Evolutionary conservation across 2,113 vertebrate species (phyloP), one percentile per base, ranked within the genome.

Genomic region (Carollia perspicillata): DNA sequence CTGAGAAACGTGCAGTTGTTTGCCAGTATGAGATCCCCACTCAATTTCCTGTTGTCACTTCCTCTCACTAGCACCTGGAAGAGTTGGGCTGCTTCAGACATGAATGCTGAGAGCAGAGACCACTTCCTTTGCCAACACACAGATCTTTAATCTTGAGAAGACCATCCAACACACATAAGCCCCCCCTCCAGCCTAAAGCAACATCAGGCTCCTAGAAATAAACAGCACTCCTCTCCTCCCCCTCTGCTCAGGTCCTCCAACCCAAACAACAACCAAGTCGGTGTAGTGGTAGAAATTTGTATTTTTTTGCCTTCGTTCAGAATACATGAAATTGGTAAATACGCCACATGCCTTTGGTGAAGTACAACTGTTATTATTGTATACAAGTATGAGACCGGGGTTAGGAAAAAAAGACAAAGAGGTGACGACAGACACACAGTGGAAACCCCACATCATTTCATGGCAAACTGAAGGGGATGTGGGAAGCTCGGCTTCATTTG

Each of bases 301-400:
- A 96, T 92, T 97, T 95, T 55, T 97, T 97, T 87, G 81, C 94
- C 85, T 96, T 94, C 79, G 53, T 93, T 93, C 63, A 84, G 94
- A 96, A 95, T 97, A 97, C 96, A 97, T 92, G 96, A 97, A 89
- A 89, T 84, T 51, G 89, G 78, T 96, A 85, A 85, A 79, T 97
- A 71, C 47, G 90, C 94, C 87, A 96, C 97, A 97, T 98, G 97
- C 97, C 96, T 97, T 96, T 93, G 93, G 84, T 95, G 83, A 97
- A 94, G 55, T 71, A 96, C 96, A 97, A 75, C 35, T 65, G 68
- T 90, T 87, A 89, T 63, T 88, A 95, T 51, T 95, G 74, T 89
- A 60, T 89, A 97, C 94, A 91, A 80, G 94, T 65, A 55, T 79
- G 95, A 96, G 94, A 69, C 23, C 14, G 23, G 85, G 92, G 88